Conservation (phyloP, 2,113 vertebrate species). For the Actinemys pallida region DNA sequence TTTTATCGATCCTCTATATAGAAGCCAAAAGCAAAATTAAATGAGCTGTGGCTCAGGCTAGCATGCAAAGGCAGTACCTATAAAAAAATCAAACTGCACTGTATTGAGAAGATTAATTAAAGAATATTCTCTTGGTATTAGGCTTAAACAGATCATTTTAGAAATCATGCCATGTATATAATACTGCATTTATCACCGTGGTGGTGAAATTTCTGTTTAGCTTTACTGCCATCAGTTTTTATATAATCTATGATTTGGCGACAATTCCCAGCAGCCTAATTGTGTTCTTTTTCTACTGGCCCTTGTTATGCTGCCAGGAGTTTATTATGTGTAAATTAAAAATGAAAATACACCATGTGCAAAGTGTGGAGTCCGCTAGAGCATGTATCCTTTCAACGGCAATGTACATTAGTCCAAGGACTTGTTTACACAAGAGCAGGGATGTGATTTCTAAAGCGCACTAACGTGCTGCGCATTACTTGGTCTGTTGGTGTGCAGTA, state of each 20-base stretch:
- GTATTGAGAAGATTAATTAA: conserved; percentile 31
- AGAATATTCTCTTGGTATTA: background rate
- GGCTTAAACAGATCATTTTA: background rate
- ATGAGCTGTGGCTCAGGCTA: background rate
- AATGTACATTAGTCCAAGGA: background rate
- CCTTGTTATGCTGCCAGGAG: background rate
- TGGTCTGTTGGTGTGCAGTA: background rate
- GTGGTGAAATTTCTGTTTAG: background rate
- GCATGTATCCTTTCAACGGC: conserved; percentile 2
- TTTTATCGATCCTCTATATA: background rate
- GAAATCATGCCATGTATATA: background rate
- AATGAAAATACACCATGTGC: conserved; percentile 5
- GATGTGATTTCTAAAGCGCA: background rate
- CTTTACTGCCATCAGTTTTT: background rate
- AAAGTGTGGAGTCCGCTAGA: background rate
- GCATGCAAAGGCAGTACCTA: conserved; percentile 8
- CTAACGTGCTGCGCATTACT: background rate
- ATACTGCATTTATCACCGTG: background rate
- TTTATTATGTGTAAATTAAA: conserved; percentile 42
- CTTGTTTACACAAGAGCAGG: background rate
- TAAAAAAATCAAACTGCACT: conserved; percentile 26
- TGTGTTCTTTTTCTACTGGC: background rate
- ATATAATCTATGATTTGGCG: background rate
- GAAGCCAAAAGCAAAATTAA: conserved; percentile 41
- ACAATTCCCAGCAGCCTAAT: background rate